Evolutionary conservation across 2,888 invertebrate genomes (phyloP).

Genomic region (Lycia hirtaria): DNA sequence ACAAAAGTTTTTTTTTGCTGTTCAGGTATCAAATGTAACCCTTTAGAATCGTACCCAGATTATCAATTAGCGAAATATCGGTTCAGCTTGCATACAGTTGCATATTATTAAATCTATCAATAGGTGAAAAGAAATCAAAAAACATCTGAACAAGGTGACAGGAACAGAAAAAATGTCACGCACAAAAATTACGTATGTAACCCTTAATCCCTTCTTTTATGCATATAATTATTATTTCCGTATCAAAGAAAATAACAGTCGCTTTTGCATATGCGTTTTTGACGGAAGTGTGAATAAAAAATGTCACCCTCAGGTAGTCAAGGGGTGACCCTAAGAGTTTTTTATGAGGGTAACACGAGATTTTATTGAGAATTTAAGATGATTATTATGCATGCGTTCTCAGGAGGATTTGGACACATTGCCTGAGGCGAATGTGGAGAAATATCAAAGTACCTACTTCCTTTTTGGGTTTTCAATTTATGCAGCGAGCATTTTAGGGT

Average conservation of each 20-base stretch:
- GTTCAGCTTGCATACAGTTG: conserved; percentile 71
- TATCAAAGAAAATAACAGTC: conserved; percentile 83
- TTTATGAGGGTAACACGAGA: conserved; percentile 74
- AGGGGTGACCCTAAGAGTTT: conserved; percentile 75
- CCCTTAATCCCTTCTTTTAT: conserved; percentile 83
- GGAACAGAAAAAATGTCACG: conserved; percentile 73
- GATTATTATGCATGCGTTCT: conserved; percentile 83
- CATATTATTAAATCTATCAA: conserved; percentile 74
- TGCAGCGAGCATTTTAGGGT: conserved; percentile 48
- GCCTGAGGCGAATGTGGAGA: conserved; percentile 72
- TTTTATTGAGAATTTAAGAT: conserved; percentile 68
- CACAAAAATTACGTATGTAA: conserved; percentile 64
- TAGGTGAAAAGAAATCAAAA: conserved; percentile 60
- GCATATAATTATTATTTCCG: conserved; percentile 86
- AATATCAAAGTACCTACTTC: conserved; percentile 63
- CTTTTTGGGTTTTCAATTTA: conserved; percentile 58
- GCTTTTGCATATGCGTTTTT: conserved; percentile 82
- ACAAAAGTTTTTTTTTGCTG: conserved; percentile 47
- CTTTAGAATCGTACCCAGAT: conserved; percentile 52
- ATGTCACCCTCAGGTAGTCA: conserved; percentile 79
- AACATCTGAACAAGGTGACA: conserved; percentile 82
- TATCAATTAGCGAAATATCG: conserved; percentile 69
- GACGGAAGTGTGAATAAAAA: conserved; percentile 85
- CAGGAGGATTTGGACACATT: conserved; percentile 75
- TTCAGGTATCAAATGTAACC: conserved; percentile 49